Evolutionary conservation across 2,113 vertebrate species (phyloP), one percentile per base, ranked within the genome.

Genomic region (Oreochromis spilurus): DNA sequence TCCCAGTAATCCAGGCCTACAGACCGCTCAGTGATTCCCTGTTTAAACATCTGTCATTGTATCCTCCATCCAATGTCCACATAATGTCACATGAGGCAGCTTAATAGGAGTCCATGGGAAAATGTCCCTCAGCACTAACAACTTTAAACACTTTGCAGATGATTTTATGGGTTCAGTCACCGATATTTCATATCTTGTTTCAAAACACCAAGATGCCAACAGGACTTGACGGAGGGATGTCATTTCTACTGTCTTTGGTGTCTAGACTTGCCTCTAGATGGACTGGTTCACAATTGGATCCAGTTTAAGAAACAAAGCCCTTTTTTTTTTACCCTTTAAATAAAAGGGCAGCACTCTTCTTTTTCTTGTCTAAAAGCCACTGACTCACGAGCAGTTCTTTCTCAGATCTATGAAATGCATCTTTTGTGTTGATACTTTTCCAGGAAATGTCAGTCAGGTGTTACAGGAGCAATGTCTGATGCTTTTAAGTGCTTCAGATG

Each of bases 401-500:
- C 7, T 79, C 24, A 72, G 78, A 79, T 31, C 14, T 50, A 12
- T 75, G 16, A 31, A 29, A 82, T 26, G 50, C 24, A 17, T 79
- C 17, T 52, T 79, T 79, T 2, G 16, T 43, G 77, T 50, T 10
- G 75, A 81, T 21, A 19, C 65, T 70, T 43, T 43, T 72, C 21
- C 21, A 45, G 40, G 40, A 72, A 72, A 45, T 5, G 4, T 10
- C 55, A 29, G 36, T 54, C 65, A 1, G 80, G 8, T 70, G 72
- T 77, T 77, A 8, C n/a, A 0, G 45, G 26, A 50, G 45, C 45
- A 34, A 11, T n/a, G 45, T 19, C 14, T 77, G 72, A 52, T 50
- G 45, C 45, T 77, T 77, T 50, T 75, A 75, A 75, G 43, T 75
- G 40, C 34, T 54, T 43, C 53, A 16, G 5, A 2, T 29, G 87